Percentiles rank a stretch among this genome's conserved stretches.
These are phyloP conservation scores for Phortica variegata DNA, from an alignment of 1,140 invertebrate genomes.

Conservation along the genomic window DNA sequence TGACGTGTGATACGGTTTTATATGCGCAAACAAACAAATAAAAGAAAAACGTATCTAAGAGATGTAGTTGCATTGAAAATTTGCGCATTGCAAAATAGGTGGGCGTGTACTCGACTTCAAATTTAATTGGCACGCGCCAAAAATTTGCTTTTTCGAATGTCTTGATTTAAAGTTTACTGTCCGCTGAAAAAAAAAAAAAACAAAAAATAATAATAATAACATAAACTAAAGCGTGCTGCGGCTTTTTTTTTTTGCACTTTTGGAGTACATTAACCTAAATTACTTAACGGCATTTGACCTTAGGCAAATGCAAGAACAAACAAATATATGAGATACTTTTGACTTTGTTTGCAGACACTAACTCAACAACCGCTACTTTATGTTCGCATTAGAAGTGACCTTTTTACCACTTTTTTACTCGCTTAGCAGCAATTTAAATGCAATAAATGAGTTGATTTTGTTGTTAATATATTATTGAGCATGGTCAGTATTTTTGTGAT, in stretches of 20 bases:
- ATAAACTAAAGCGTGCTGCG: too few relatives aligned
- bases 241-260: too few relatives aligned
- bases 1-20: conserved; percentile 24
- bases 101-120: conserved; percentile 33
- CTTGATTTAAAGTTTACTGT: too few relatives aligned
- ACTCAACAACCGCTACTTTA: too few relatives aligned
- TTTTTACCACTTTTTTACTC: conserved; percentile 24
- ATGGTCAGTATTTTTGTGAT: conserved; percentile 25
- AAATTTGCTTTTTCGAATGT: conserved; percentile 35
- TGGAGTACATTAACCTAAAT: conserved; percentile 52
- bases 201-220: too few relatives aligned
- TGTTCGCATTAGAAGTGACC: too few relatives aligned
- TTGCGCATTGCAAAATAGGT: conserved; percentile 19
- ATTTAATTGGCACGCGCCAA: conserved; percentile 50
- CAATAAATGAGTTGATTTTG: conserved; percentile 19
- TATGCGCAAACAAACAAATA: background rate
- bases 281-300: conserved; percentile 53
- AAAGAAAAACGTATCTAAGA: conserved; percentile 1
- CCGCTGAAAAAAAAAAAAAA: too few relatives aligned
- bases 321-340: background rate
- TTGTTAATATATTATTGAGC: conserved; percentile 13
- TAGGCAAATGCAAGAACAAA: conserved; percentile 24
- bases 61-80: too few relatives aligned
- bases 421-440: conserved; percentile 39
- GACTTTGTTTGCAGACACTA: conserved; percentile 6